Evolutionary conservation across 2,888 invertebrate genomes (phyloP).

Genomic region (Platerodrilus igneus): DNA sequence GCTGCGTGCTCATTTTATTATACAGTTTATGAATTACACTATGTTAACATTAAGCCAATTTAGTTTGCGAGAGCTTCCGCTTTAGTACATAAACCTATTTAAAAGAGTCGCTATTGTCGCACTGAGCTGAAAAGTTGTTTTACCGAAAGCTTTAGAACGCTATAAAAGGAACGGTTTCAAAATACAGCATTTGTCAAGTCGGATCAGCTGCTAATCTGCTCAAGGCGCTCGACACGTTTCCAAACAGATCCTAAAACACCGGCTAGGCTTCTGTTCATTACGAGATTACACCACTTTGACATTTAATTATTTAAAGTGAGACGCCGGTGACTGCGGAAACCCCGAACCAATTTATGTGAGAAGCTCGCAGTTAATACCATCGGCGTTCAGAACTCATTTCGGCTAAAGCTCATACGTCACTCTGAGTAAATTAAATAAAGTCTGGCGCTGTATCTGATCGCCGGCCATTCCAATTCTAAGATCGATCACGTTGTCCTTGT

Average conservation of each 20-base stretch:
- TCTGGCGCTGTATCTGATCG: conserved; percentile 43
- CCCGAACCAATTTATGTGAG: conserved; percentile 45
- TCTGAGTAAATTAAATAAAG: conserved; percentile 46
- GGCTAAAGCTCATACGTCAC: conserved; percentile 44
- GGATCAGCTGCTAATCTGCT: conserved; percentile 38
- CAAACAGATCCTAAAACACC: conserved; percentile 41
- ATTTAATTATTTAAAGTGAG: conserved; percentile 48
- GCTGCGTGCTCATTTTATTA: no score
- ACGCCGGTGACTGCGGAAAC: conserved; percentile 39
- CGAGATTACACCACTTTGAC: conserved; percentile 44
- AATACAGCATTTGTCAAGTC: conserved; percentile 39
- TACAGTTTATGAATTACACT: no score
- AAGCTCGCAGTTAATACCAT: conserved; percentile 35
- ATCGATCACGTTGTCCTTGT: conserved; percentile 41
- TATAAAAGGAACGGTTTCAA: conserved; percentile 19
- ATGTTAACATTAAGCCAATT: no score
- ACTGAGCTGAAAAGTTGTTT: no score
- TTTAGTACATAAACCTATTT: no score
- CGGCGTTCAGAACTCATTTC: conserved; percentile 40
- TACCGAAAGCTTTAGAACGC: no score
- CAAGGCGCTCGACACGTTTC: conserved; percentile 34
- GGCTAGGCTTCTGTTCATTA: conserved; percentile 41
- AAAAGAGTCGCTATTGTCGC: no score
- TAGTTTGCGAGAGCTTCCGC: no score
- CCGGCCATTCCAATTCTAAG: conserved; percentile 42